Evolutionary conservation across 2,113 vertebrate genomes (phyloP).

Genomic region (Cryptomyrus ogoouensis): DNA sequence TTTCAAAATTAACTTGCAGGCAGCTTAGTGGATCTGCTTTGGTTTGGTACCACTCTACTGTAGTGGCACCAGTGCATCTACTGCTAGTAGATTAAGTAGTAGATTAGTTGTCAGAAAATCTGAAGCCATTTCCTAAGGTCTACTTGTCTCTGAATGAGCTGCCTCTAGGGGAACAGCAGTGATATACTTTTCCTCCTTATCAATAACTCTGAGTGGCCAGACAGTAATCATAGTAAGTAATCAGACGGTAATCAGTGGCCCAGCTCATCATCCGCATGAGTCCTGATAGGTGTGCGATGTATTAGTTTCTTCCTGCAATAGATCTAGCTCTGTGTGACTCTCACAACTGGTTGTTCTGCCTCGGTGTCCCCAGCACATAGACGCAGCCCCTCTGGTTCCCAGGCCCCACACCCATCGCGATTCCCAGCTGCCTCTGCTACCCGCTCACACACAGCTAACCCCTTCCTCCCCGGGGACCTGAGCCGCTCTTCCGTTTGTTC

Average conservation of each 20-base stretch:
- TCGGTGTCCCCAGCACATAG: slow-evolving; percentile 24
- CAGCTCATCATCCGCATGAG: not conserved
- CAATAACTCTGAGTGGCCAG: not conserved
- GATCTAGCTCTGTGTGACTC: slow-evolving; percentile 3
- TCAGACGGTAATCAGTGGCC: not conserved
- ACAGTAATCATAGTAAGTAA: not conserved
- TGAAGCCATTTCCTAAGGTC: not conserved
- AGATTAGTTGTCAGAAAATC: not conserved
- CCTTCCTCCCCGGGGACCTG: slow-evolving; percentile 39
- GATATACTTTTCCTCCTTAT: not conserved
- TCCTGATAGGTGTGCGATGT: not conserved
- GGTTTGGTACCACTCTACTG: not conserved
- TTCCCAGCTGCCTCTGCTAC: not conserved
- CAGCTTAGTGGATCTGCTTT: not conserved
- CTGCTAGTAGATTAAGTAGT: not conserved
- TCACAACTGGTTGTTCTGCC: slow-evolving; percentile 36
- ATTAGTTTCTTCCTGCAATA: not conserved
- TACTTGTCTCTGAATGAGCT: not conserved
- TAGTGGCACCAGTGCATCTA: not conserved
- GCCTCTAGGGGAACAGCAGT: not conserved
- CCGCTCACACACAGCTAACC: slow-evolving; percentile 48
- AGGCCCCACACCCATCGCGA: slow-evolving; percentile 29
- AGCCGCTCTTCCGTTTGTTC: not conserved
- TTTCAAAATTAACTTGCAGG: not conserved
- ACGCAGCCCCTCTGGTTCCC: slow-evolving; percentile 51